Evolutionary conservation across 1,140 invertebrate species (phyloP).

Genomic region (Neuroterus valhalla): DNA sequence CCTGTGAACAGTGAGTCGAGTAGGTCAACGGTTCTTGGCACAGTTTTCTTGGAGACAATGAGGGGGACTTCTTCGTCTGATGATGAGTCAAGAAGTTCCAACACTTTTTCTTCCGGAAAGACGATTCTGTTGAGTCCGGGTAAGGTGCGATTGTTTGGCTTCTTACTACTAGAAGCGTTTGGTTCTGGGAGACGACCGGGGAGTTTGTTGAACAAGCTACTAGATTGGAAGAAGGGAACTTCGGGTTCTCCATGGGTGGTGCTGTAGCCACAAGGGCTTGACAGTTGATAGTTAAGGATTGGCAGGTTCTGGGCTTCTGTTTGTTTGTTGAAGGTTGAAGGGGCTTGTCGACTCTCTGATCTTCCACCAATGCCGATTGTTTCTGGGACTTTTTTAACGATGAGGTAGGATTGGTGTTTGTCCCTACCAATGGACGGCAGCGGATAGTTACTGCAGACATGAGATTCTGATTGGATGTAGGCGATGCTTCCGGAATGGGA

Average conservation of each 20-base stretch:
- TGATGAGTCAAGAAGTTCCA: slow-evolving; percentile 36
- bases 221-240: slow-evolving; percentile 43
- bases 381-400: slow-evolving; percentile 63
- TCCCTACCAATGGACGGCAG: slow-evolving; percentile 45
- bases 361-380: slow-evolving; percentile 11
- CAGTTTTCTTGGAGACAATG: slow-evolving; percentile 29
- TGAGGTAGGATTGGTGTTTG: slow-evolving; percentile 62
- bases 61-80: slow-evolving; percentile 26
- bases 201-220: slow-evolving; percentile 45
- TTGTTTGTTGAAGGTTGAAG: slow-evolving; percentile 30
- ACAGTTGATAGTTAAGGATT: slow-evolving; percentile 52
- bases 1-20: slow-evolving; percentile 68
- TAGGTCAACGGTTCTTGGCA: slow-evolving; percentile 54
- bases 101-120: slow-evolving; percentile 43
- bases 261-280: slow-evolving; percentile 46
- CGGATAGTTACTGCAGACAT: slow-evolving; percentile 48
- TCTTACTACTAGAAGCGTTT: slow-evolving; percentile 44
- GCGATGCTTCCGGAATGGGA: slow-evolving; percentile 50
- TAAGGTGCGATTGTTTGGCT: slow-evolving; percentile 35
- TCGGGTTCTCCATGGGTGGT: slow-evolving; percentile 39
- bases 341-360: slow-evolving; percentile 23
- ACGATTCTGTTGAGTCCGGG: slow-evolving; percentile 33
- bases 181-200: slow-evolving; percentile 31
- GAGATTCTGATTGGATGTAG: slow-evolving; percentile 51
- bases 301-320: slow-evolving; percentile 43